Base-by-base conservation (phyloP, 2,113 vertebrate genomes). In the Phycodurus eques region DNA sequence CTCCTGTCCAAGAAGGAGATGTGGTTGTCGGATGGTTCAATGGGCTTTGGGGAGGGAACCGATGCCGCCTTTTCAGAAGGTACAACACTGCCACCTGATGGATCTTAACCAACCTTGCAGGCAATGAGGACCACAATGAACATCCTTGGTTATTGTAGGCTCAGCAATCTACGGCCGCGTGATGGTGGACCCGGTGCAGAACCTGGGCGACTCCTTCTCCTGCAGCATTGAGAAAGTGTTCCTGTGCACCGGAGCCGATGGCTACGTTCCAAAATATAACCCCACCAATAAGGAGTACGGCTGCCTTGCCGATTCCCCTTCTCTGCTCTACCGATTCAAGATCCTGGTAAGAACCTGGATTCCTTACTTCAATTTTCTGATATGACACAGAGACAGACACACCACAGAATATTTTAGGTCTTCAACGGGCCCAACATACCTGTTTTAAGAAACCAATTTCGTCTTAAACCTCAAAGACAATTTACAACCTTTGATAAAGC, bases 171-270 rank as follows among this genome's bases (percentile, higher is more conserved):
- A 82, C 0, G 91, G 90, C 0, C 80, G 85, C 22, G 90, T 93
- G 69, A 93, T 93, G 92, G 91, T 94, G 75, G 93, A 93, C 76
- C 92, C 94, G 5, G 91, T 94, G 78, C 93, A 95, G 88, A 95
- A 94, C 80, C 88, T 95, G 8, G 90, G 92, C 0, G 91, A 90
- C 65, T 93, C 93, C 11, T 94, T 96, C 85, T 89, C 82, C 78
- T 95, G 93, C 78, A 92, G 67, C 78, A 94, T 92, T 0, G 91
- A 94, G 85, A 93, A 94, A 78, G 89, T 94, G 54, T 93, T 96
- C 81, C 88, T 95, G 53, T 95, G 93, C 82, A 92, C 93, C 0
- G 93, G 92, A 17, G 88, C 92, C 0, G 92, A 94, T 4, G 90
- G 92, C 0, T 93, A 92, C 3, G 87, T 95, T 31, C 93, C 93